Conservation (phyloP, 23 tunicate genomes). For the Diplosoma virens region DNA sequence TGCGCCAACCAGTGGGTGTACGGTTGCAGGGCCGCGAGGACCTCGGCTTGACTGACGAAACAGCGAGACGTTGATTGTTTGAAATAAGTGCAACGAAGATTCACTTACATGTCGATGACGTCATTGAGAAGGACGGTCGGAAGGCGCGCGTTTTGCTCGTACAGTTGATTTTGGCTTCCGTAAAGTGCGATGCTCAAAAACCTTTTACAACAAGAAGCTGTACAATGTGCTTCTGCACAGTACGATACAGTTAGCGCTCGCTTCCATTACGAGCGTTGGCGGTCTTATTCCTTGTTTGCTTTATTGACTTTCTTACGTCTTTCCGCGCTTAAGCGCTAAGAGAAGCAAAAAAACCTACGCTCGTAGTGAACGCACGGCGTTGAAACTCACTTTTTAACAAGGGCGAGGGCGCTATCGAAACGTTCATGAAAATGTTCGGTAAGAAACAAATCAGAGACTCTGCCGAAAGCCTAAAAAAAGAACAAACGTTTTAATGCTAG, state of each 20-base stretch:
- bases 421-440: slow-evolving; percentile 48
- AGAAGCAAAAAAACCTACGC: too few relatives aligned
- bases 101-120: slow-evolving; percentile 70
- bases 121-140: slow-evolving; percentile 33
- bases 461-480: slow-evolving; percentile 58
- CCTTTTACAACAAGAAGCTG: too few relatives aligned
- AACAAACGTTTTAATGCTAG: too few relatives aligned
- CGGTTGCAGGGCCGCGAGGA: slow-evolving; percentile 81
- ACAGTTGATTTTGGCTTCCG: slow-evolving; percentile 31
- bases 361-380: too few relatives aligned
- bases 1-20: slow-evolving; percentile 94
- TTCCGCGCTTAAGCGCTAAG: too few relatives aligned
- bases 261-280: too few relatives aligned
- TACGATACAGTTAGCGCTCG: too few relatives aligned
- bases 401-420: slow-evolving; percentile 31
- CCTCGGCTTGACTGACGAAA: slow-evolving; percentile 62
- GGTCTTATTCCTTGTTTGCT: too few relatives aligned
- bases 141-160: slow-evolving; percentile 29
- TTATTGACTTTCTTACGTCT: too few relatives aligned
- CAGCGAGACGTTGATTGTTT: neutral
- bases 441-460: slow-evolving; percentile 66
- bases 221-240: too few relatives aligned
- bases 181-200: slow-evolving; percentile 42
- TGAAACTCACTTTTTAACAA: slow-evolving; percentile 69
- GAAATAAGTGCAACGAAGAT: neutral